Conservation (phyloP, 2,888 invertebrate genomes). For the Chrysina gloriosa region DNA sequence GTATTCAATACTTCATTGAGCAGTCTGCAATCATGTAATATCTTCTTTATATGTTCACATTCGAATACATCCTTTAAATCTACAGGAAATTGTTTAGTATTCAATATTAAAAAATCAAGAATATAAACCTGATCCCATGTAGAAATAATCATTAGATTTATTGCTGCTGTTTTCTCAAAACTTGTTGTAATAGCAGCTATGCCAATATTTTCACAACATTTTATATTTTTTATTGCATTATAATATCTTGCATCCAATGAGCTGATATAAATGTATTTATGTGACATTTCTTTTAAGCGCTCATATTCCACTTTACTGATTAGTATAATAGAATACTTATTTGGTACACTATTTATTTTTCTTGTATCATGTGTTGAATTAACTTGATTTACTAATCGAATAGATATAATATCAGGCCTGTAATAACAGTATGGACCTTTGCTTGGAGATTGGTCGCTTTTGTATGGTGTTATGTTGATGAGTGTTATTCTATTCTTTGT, state of each 20-base stretch:
- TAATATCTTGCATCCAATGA: constrained; percentile 44
- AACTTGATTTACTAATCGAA: constrained; percentile 31
- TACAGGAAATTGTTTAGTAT: constrained; percentile 39
- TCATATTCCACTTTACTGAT: constrained; percentile 44
- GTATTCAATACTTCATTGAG: constrained; percentile 44
- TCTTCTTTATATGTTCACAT: constrained; percentile 44
- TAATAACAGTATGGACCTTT: constrained; percentile 34
- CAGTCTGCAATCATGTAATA: constrained; percentile 47
- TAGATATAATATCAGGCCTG: constrained; percentile 35
- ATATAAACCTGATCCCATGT: constrained; percentile 49
- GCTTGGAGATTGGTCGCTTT: constrained; percentile 8
- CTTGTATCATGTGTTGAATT: background rate
- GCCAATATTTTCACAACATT: constrained; percentile 46
- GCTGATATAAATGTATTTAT: constrained; percentile 45
- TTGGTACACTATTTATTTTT: background rate
- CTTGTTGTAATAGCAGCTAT: constrained; percentile 43
- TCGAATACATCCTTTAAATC: constrained; percentile 47
- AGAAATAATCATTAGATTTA: constrained; percentile 46
- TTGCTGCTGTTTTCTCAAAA: constrained; percentile 31
- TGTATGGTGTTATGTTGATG: constrained; percentile 26
- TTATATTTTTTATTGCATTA: constrained; percentile 43
- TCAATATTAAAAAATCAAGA: constrained; percentile 46
- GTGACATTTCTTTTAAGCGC: constrained; percentile 43
- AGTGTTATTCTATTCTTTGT: constrained; percentile 30
- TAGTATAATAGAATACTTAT: constrained; percentile 26